These are phyloP conservation scores for Takifugu rubripes DNA, from an alignment of 2,797 vertebrate genomes.

Conservation along the genomic window DNA sequence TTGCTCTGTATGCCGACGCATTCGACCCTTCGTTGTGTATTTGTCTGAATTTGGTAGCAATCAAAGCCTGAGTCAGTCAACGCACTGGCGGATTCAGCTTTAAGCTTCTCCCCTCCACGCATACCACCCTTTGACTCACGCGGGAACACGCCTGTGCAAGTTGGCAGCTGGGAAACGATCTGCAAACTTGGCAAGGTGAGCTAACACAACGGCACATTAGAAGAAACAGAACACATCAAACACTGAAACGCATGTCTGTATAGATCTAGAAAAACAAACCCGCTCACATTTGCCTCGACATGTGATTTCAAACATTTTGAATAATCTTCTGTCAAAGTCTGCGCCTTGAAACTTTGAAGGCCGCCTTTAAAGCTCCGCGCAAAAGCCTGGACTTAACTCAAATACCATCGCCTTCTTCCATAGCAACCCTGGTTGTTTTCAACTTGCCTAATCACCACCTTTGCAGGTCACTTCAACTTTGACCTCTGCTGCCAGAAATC, in stretches of 20 bases:
- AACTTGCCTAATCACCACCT: constrained; percentile 53
- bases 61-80: constrained; percentile 43
- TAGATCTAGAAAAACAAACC: constrained; percentile 24
- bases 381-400: constrained; percentile 36
- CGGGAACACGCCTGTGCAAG: constrained; percentile 46
- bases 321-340: constrained; percentile 37
- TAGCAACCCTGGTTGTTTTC: constrained; percentile 54
- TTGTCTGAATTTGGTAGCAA: constrained; percentile 21
- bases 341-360: constrained; percentile 11
- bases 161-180: constrained; percentile 31
- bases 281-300: constrained; percentile 26
- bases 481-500: constrained; percentile 66
- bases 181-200: constrained; percentile 25
- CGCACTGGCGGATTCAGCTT: constrained; percentile 16
- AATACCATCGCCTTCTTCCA: constrained; percentile 43
- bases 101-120: constrained; percentile 22
- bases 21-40: constrained; percentile 35
- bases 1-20: constrained; percentile 36
- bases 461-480: constrained; percentile 65
- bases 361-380: constrained; percentile 26
- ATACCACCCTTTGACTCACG: constrained; percentile 35
- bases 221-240: constrained; percentile 45
- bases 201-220: constrained; percentile 15
- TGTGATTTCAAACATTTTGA: constrained; percentile 33
- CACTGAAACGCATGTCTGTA: constrained; percentile 8